Conservation (phyloP, 2,888 invertebrate species). For the Graphium colonna region DNA sequence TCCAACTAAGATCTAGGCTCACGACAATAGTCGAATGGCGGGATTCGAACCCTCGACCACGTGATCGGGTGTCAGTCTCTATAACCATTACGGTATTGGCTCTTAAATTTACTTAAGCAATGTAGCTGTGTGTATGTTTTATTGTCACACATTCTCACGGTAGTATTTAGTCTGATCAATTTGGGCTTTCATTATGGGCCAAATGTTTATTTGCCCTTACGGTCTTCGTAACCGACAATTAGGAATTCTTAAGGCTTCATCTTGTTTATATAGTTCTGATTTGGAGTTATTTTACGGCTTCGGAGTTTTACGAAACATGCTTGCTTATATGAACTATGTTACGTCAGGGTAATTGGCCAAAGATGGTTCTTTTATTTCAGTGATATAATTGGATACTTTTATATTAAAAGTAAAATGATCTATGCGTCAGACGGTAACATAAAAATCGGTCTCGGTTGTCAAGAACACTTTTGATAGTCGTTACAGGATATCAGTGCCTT, state of each 20-base stretch:
- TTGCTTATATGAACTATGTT: background rate
- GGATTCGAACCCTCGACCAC: no score
- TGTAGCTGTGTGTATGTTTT: background rate
- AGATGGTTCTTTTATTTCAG: background rate
- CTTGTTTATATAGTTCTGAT: conserved; percentile 21
- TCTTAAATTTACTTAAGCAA: no score
- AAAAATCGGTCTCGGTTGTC: no score
- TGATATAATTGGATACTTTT: no score
- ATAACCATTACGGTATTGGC: no score
- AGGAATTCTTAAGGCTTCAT: conserved; percentile 22
- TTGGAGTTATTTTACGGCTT: background rate
- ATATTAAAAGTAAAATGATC: no score
- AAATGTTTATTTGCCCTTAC: conserved; percentile 1
- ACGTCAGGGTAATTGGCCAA: background rate
- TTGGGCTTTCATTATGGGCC: conserved; percentile 3
- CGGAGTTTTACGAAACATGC: background rate
- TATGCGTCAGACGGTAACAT: no score
- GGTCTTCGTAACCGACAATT: conserved; percentile 1
- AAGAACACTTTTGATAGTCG: no score
- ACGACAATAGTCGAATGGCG: no score
- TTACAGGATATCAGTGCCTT: no score
- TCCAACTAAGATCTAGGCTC: no score
- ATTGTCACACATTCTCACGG: background rate
- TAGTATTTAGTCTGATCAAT: background rate
- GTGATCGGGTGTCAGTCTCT: no score